Conservation (phyloP, 2,113 vertebrate genomes). For the Mus spicilegus region DNA sequence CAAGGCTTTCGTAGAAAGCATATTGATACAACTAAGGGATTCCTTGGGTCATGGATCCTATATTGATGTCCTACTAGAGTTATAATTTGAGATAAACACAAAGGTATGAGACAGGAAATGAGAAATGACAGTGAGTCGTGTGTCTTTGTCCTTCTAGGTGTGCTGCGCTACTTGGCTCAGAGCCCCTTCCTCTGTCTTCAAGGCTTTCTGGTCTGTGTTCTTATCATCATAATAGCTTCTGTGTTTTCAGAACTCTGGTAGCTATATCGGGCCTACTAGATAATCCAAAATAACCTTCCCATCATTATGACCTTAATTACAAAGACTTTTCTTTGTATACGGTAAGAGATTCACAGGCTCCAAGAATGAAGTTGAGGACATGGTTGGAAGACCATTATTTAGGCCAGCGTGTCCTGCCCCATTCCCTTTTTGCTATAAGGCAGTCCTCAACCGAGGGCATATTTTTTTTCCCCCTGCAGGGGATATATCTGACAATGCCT, state of each 20-base stretch:
- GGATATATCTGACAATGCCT: not conserved
- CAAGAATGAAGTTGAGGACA: not conserved
- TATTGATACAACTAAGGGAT: too few relatives aligned
- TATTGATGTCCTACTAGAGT: not conserved
- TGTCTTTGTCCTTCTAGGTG: not conserved
- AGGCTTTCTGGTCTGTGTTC: not conserved
- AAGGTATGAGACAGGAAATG: not conserved
- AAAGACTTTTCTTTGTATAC: not conserved
- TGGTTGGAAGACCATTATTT: not conserved
- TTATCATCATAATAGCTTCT: not conserved
- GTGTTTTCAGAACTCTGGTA: not conserved
- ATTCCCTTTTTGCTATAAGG: not conserved
- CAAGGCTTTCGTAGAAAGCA: not conserved
- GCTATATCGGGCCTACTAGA: not conserved
- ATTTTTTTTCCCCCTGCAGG: not conserved
- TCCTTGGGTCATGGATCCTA: not conserved
- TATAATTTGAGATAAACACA: not conserved
- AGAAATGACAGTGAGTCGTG: not conserved
- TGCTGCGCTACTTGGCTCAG: too few relatives aligned
- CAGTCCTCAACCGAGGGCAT: not conserved
- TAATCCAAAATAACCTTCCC: not conserved
- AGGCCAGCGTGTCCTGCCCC: not conserved
- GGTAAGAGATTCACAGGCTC: not conserved
- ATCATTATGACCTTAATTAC: not conserved
- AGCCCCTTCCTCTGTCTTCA: not conserved